Conservation (phyloP, 2,113 vertebrate species). For the Salvelinus namaycush region DNA sequence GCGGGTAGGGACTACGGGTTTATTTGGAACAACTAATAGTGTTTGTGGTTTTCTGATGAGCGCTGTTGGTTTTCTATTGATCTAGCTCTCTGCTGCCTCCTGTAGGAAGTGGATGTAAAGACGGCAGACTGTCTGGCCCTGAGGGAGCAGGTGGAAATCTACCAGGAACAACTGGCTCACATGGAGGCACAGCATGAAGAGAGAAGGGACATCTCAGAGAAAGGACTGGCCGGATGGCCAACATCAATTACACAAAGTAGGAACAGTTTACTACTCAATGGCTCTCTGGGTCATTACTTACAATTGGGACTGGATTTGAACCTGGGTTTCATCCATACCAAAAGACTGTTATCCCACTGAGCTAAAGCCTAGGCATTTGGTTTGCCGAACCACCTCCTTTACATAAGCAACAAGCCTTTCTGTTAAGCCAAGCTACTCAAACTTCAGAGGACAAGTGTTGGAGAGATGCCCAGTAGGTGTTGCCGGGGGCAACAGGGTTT, state of each 20-base stretch:
- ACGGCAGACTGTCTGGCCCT: slow-evolving; percentile 73
- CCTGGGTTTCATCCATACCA: too few relatives aligned
- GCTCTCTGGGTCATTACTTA: neutral
- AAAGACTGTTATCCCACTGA: too few relatives aligned
- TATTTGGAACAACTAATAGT: slow-evolving; percentile 1
- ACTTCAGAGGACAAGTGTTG: slow-evolving; percentile 32
- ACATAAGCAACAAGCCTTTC: neutral
- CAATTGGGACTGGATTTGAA: too few relatives aligned
- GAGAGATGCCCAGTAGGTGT: slow-evolving; percentile 35
- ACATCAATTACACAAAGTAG: neutral
- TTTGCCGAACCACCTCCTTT: neutral
- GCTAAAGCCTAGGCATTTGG: too few relatives aligned
- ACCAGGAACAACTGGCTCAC: slow-evolving; percentile 71
- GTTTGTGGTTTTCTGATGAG: too few relatives aligned
- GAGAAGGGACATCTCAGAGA: slow-evolving; percentile 22
- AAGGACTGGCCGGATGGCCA: neutral
- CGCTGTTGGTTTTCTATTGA: slow-evolving; percentile 23
- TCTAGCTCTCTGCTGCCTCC: slow-evolving; percentile 42
- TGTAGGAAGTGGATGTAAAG: slow-evolving; percentile 71
- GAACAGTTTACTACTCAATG: neutral
- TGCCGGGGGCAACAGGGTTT: slow-evolving; percentile 37
- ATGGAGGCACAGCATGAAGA: slow-evolving; percentile 66
- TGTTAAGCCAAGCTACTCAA: neutral
- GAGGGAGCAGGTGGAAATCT: slow-evolving; percentile 73
- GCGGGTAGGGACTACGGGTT: too few relatives aligned